Evolutionary conservation across 2,888 invertebrate species (phyloP).

Genomic region (Apoderus coryli): DNA sequence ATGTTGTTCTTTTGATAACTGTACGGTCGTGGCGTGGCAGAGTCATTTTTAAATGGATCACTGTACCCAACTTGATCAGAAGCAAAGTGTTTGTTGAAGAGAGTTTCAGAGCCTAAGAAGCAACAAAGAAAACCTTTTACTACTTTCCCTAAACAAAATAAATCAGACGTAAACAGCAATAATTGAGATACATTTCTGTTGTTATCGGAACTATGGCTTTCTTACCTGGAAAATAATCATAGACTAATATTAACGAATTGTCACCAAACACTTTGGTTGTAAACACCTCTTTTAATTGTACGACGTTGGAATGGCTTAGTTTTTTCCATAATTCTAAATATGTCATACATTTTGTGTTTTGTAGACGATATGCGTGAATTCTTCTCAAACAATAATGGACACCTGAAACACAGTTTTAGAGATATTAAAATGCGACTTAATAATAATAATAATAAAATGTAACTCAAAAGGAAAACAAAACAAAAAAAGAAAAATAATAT

Average conservation of each 20-base stretch:
- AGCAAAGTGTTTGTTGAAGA: slow-evolving; percentile 74
- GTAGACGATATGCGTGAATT: slow-evolving; percentile 73
- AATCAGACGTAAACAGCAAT: too few relatives aligned
- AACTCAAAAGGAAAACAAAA: too few relatives aligned
- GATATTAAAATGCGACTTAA: too few relatives aligned
- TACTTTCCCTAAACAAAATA: too few relatives aligned
- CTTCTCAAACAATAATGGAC: slow-evolving; percentile 71
- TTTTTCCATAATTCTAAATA: slow-evolving; percentile 91
- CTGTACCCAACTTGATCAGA: slow-evolving; percentile 46
- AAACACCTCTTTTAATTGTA: slow-evolving; percentile 83
- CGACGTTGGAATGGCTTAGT: slow-evolving; percentile 87
- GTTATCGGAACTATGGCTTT: too few relatives aligned
- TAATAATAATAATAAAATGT: too few relatives aligned
- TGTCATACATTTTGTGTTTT: slow-evolving; percentile 70
- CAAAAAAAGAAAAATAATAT: too few relatives aligned
- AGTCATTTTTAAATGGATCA: slow-evolving; percentile 73
- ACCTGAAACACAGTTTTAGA: too few relatives aligned
- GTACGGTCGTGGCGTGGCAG: slow-evolving; percentile 64
- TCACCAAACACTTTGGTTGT: slow-evolving; percentile 94
- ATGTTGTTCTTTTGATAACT: slow-evolving; percentile 73
- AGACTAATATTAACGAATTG: slow-evolving; percentile 89
- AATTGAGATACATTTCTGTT: too few relatives aligned
- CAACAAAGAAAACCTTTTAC: too few relatives aligned
- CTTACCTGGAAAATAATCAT: slow-evolving; percentile 91
- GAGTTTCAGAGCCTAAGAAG: slow-evolving; percentile 54